Percentiles rank a stretch among this genome's conserved stretches.
These are phyloP conservation scores for Eumacrocentrus americanus DNA, from an alignment of 2,888 invertebrate species.

Conservation along the genomic window DNA sequence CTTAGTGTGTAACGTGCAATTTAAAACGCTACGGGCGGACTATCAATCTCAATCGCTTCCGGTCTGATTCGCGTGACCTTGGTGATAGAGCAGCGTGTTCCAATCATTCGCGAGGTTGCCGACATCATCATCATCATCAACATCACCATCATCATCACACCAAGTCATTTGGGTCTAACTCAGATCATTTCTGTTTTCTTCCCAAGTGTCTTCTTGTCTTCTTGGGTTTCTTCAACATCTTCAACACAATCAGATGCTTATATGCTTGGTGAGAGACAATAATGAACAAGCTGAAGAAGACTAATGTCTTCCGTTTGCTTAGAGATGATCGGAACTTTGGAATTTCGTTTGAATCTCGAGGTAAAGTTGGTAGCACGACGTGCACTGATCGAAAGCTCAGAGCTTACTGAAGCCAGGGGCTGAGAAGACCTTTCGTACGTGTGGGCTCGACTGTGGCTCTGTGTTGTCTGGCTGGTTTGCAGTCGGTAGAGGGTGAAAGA, in stretches of 20 bases:
- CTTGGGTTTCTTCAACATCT: too few relatives aligned
- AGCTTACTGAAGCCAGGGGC: conserved; percentile 57
- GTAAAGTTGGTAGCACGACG: conserved; percentile 19
- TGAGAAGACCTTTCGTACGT: conserved; percentile 37
- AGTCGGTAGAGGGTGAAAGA: conserved; percentile 47
- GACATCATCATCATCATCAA: conserved; percentile 11
- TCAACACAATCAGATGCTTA: too few relatives aligned
- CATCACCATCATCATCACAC: conserved; percentile 12
- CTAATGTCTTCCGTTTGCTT: too few relatives aligned
- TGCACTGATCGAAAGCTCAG: conserved; percentile 55
- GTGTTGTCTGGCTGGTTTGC: conserved; percentile 13
- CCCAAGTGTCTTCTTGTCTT: too few relatives aligned
- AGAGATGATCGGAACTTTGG: too few relatives aligned
- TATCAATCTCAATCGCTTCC: conserved; percentile 39
- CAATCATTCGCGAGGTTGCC: conserved; percentile 34
- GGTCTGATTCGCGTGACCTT: conserved; percentile 37
- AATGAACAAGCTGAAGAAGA: too few relatives aligned
- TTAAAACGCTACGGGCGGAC: conserved; percentile 24
- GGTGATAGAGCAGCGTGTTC: conserved; percentile 22
- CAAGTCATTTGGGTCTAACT: neutral
- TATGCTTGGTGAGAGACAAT: too few relatives aligned
- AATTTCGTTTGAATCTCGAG: too few relatives aligned
- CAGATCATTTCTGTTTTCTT: too few relatives aligned
- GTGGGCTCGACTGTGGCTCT: conserved; percentile 35
- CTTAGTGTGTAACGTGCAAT: conserved; percentile 5